Evolutionary conservation across 2,888 invertebrate genomes (phyloP).

Genomic region (Coelinius sp.): DNA sequence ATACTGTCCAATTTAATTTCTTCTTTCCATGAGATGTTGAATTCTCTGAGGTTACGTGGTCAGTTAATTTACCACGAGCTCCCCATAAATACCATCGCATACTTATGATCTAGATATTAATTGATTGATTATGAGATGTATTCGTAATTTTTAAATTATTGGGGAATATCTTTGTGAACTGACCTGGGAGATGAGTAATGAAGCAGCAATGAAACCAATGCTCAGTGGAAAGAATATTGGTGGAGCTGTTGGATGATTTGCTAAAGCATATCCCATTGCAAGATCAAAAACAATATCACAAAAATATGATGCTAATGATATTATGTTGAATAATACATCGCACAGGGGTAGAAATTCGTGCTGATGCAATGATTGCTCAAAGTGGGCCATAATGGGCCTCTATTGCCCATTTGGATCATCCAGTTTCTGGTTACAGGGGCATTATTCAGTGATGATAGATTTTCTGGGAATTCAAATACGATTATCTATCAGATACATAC

Average conservation of each 20-base stretch:
- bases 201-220: conserved; percentile 80
- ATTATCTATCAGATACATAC: too few species aligned
- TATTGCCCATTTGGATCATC: conserved; percentile 68
- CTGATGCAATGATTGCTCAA: conserved; percentile 62
- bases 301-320: conserved; percentile 90
- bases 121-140: conserved; percentile 26
- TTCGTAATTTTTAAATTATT: neutral
- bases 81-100: conserved; percentile 80
- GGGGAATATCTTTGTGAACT: conserved; percentile 13
- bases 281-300: conserved; percentile 93
- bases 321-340: conserved; percentile 92
- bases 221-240: conserved; percentile 68
- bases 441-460: conserved; percentile 39
- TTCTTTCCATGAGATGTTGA: conserved; percentile 54
- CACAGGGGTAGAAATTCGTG: conserved; percentile 89
- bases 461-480: neutral
- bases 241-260: conserved; percentile 72
- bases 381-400: conserved; percentile 70
- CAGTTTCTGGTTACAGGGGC: conserved; percentile 51
- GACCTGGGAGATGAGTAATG: conserved; percentile 83
- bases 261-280: conserved; percentile 87
- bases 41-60: conserved; percentile 47
- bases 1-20: conserved; percentile 59
- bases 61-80: conserved; percentile 63
- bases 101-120: conserved; percentile 75